phyloP scores from a whole-genome alignment of 2,113 vertebrate species.

The Cynopterus brachyotis region DNA sequence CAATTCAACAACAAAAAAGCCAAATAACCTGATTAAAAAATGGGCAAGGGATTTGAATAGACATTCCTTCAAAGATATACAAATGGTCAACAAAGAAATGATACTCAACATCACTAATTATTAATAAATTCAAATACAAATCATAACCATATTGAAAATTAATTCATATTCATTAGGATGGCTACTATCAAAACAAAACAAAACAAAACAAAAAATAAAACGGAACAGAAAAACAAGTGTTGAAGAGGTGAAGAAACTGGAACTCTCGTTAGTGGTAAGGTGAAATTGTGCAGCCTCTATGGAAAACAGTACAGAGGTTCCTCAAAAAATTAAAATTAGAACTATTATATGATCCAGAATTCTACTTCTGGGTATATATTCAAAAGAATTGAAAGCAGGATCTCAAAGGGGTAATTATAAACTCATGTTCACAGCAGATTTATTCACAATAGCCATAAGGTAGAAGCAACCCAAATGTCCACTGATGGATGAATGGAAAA shows the following conservation, averaged over 20 bases:
- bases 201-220: not conserved
- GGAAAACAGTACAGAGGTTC: not conserved
- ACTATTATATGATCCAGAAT: not conserved
- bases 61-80: not conserved
- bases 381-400: not conserved
- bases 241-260: not conserved
- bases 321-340: not conserved
- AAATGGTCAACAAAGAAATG: not conserved
- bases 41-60: not conserved
- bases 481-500: not conserved
- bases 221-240: not conserved
- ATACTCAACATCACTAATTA: not conserved
- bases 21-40: not conserved
- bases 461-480: not conserved
- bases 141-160: not conserved
- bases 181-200: not conserved
- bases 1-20: not conserved
- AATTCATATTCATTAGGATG: not conserved
- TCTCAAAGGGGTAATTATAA: not conserved
- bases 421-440: not conserved
- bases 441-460: not conserved
- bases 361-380: not conserved
- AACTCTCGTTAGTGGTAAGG: not conserved
- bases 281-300: not conserved
- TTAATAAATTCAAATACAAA: slow-evolving; percentile 2